These are phyloP conservation scores for Drosophila silvestris DNA, from an alignment of 2,888 invertebrate genomes.

Conservation along the genomic window DNA sequence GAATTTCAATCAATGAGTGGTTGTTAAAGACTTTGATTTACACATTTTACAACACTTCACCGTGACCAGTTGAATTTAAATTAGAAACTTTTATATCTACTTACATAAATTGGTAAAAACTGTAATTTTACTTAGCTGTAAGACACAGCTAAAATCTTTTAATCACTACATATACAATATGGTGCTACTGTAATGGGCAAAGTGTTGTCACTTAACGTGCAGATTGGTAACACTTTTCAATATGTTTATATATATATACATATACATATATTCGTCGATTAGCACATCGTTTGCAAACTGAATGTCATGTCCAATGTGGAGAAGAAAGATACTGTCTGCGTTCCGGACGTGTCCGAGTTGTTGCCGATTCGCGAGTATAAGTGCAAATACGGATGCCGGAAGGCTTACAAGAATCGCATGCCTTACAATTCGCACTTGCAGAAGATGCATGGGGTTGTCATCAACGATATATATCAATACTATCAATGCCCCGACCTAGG, in stretches of 20 bases:
- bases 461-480: neutral
- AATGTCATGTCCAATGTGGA: conserved; percentile 5
- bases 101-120: too few relatives aligned
- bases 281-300: neutral
- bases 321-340: neutral
- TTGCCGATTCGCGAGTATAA: conserved; percentile 33
- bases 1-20: too few relatives aligned
- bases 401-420: conserved; percentile 30
- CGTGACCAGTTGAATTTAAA: neutral
- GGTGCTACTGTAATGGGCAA: neutral
- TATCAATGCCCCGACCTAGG: conserved; percentile 31
- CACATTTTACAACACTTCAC: conserved; percentile 4
- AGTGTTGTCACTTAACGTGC: neutral
- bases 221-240: neutral
- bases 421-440: conserved; percentile 39
- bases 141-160: neutral
- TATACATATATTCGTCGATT: neutral
- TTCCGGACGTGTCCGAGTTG: conserved; percentile 36
- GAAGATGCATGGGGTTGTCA: conserved; percentile 7
- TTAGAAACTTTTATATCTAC: neutral
- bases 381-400: conserved; percentile 33
- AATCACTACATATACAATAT: neutral
- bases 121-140: neutral
- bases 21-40: neutral
- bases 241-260: neutral